Percentiles rank a stretch among this genome's conserved stretches.
Conservation (phyloP, 2,888 invertebrate genomes). For the Diogma glabrata region DNA sequence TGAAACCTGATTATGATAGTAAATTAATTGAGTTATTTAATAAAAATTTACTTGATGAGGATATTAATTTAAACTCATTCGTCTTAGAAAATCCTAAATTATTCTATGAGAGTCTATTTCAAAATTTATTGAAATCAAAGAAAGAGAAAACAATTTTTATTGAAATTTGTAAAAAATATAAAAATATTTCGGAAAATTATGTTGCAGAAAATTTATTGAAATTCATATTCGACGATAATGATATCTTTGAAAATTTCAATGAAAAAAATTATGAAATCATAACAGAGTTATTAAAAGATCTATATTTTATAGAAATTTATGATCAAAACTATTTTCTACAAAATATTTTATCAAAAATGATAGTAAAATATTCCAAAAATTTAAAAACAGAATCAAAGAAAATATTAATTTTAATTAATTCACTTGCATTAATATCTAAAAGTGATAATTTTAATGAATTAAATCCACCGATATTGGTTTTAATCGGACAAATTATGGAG, state of each 20-base stretch:
- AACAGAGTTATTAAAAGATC: neutral
- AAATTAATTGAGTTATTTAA: conserved; percentile 26
- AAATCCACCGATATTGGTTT: conserved; percentile 26
- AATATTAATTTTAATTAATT: conserved; percentile 19
- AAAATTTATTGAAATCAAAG: neutral
- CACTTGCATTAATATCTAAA: conserved; percentile 23
- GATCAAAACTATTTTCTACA: conserved; percentile 1
- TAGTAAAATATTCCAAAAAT: neutral
- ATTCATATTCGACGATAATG: neutral
- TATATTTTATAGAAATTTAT: neutral
- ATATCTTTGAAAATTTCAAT: neutral
- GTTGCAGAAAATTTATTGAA: conserved; percentile 4
- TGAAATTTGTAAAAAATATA: conserved; percentile 19
- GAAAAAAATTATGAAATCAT: too few species aligned
- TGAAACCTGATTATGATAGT: conserved; percentile 17
- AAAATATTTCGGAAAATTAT: conserved; percentile 14
- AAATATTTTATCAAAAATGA: neutral
- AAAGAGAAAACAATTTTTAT: conserved; percentile 23
- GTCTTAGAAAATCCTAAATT: conserved; percentile 24
- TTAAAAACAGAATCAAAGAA: neutral
- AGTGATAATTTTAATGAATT: conserved; percentile 24
- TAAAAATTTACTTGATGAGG: conserved; percentile 17
- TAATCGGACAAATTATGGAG: conserved; percentile 28
- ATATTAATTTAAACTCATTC: conserved; percentile 13
- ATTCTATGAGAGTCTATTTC: conserved; percentile 20